A percentile compares a stretch with the other conserved stretches of the same genome.
Conservation (phyloP, 2,797 vertebrate genomes). For the Bovichtus variegatus region DNA sequence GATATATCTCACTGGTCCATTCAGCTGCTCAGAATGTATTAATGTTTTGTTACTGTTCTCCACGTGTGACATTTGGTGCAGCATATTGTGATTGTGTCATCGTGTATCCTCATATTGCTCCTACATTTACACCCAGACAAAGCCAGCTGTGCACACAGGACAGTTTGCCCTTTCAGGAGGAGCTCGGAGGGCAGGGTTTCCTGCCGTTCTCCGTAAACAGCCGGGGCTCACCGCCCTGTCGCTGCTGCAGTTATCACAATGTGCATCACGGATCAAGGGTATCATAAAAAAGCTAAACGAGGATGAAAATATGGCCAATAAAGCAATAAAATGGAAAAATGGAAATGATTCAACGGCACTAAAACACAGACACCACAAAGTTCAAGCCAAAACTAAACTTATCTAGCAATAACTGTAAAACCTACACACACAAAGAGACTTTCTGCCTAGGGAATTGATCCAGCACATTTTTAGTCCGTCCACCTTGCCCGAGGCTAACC, state of each 20-base stretch:
- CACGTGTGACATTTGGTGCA: conserved; percentile 25
- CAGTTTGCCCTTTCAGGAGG: conserved; percentile 35
- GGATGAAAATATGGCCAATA: neutral
- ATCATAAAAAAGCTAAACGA: neutral
- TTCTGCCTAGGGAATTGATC: conserved; percentile 1
- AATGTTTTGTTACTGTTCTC: conserved; percentile 26
- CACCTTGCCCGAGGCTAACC: conserved; percentile 30
- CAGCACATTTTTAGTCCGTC: conserved; percentile 15
- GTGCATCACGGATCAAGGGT: neutral
- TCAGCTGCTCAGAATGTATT: conserved; percentile 7
- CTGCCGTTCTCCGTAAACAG: conserved; percentile 33
- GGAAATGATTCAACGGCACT: neutral
- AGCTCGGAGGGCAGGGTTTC: conserved; percentile 6
- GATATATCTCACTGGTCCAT: conserved; percentile 11
- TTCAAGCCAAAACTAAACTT: neutral
- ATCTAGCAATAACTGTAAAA: neutral
- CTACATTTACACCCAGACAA: conserved; percentile 13
- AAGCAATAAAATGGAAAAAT: neutral
- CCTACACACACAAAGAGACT: neutral
- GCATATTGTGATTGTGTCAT: conserved; percentile 3
- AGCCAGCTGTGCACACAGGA: conserved; percentile 15
- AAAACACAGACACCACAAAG: neutral
- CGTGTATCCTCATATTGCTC: conserved; percentile 8
- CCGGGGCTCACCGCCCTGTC: neutral
- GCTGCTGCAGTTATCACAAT: neutral